Evolutionary conservation across 2,888 invertebrate species (phyloP), one percentile per base, ranked within the genome.

Genomic region (Scaptomyza cyrtandrae): DNA sequence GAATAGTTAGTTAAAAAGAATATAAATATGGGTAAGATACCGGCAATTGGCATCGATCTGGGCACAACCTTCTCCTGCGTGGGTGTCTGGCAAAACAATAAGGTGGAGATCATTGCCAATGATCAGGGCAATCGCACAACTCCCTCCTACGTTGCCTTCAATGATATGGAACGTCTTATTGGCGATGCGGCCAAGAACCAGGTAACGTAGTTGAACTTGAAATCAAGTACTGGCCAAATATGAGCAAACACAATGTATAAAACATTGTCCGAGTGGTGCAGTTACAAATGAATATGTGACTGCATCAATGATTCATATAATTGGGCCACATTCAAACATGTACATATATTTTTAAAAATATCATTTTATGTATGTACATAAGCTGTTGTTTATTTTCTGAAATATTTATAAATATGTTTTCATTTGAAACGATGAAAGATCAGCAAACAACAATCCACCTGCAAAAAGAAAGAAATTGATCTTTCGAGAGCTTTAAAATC

Each of bases 61-160:
- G 97, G 97, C 84, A 97, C 97, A 39, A 97, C 97, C 7, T 97
- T 96, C 92, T 97, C 96, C 37, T 96, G 96, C 90, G 96, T 97
- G 49, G 96, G 96, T 82, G 96, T 96, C n/a, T 97, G 95, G 94
- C 95, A 96, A 90, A 94, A 96, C 89, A 95, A 95, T 65, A 95
- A 96, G 91, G 96, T 96, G 69, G 96, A 96, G 90, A 96, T 96
- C 90, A 97, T 97, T 90, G 96, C 97, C 63, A 97, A 97, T 90
- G 97, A 97, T 90, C 97, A 97, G 92, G 97, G 97, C 71, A 97
- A 97, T 92, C 93, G 97, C 55, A 97, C 97, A 10, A 97, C 97
- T 53, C 97, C 97, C 49, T 96, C 96, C 74, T 97, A 96, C 92
- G 97, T 97, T 53, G 97, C 96, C 6, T 97, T 97, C 91, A 97